Conservation (phyloP, 2,888 invertebrate genomes). For the Aphidius colemani region DNA sequence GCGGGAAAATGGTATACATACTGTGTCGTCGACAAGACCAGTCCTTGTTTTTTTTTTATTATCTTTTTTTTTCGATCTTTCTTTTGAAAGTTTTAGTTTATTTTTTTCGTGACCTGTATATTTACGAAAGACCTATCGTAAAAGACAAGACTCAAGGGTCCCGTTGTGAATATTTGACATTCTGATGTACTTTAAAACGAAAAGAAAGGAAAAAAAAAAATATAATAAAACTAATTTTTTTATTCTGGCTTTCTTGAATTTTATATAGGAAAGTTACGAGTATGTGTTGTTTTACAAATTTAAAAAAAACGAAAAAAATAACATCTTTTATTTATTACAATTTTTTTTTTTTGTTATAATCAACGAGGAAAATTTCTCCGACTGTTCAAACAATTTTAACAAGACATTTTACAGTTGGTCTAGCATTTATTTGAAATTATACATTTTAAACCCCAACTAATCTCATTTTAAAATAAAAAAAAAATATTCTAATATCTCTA, state of each 20-base stretch:
- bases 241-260: background rate
- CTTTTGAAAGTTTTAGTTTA: background rate
- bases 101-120: constrained; percentile 18
- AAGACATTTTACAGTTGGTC: too few species aligned
- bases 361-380: background rate
- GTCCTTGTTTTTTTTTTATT: constrained; percentile 21
- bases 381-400: too few species aligned
- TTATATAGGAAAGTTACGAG: too few species aligned
- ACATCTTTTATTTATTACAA: too few species aligned
- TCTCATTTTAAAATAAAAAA: too few species aligned
- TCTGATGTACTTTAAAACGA: background rate
- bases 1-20: constrained; percentile 41
- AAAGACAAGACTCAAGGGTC: constrained; percentile 8
- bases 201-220: background rate
- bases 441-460: too few species aligned
- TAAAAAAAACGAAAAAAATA: too few species aligned
- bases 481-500: too few species aligned
- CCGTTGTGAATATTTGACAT: constrained; percentile 15
- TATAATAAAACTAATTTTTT: background rate
- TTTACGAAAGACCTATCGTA: constrained; percentile 17
- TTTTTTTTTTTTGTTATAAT: constrained; percentile 13
- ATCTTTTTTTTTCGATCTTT: constrained; percentile 23
- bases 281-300: too few species aligned
- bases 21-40: constrained; percentile 36
- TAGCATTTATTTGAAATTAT: too few species aligned